Percentiles rank a stretch among this genome's conserved stretches.
Conservation (phyloP, 2,888 invertebrate species). For the Matsumyia berberina region DNA sequence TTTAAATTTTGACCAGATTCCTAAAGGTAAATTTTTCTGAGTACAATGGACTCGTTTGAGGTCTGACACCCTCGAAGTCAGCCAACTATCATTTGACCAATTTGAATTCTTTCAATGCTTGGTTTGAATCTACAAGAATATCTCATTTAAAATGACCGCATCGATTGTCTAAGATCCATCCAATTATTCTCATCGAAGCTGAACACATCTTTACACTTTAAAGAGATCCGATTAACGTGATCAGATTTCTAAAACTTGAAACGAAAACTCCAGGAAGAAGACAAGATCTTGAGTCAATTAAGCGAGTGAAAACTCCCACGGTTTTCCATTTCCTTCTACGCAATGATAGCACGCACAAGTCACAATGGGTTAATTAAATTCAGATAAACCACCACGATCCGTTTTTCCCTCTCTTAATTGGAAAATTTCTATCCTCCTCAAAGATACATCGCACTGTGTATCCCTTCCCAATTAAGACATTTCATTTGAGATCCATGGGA, state of each 20-base stretch:
- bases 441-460: constrained; percentile 21
- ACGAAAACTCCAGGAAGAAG: constrained; percentile 25
- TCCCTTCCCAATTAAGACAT: constrained; percentile 31
- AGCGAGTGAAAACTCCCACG: constrained; percentile 60
- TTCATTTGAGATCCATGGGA: constrained; percentile 8
- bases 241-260: constrained; percentile 1
- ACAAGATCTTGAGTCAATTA: constrained; percentile 61
- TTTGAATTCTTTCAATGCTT: too few relatives aligned
- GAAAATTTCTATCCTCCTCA: constrained; percentile 44
- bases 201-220: neutral
- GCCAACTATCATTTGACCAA: too few relatives aligned
- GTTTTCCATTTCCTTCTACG: constrained; percentile 25
- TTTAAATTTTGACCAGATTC: too few relatives aligned
- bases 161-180: too few relatives aligned
- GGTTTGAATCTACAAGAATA: too few relatives aligned
- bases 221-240: constrained; percentile 5
- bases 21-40: too few relatives aligned
- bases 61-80: too few relatives aligned
- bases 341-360: constrained; percentile 21
- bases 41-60: too few relatives aligned
- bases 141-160: too few relatives aligned
- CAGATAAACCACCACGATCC: constrained; percentile 61
- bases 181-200: neutral
- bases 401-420: constrained; percentile 38
- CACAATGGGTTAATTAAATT: constrained; percentile 73